Conservation (phyloP, 2,113 vertebrate genomes). For the Xenopus laevis region DNA sequence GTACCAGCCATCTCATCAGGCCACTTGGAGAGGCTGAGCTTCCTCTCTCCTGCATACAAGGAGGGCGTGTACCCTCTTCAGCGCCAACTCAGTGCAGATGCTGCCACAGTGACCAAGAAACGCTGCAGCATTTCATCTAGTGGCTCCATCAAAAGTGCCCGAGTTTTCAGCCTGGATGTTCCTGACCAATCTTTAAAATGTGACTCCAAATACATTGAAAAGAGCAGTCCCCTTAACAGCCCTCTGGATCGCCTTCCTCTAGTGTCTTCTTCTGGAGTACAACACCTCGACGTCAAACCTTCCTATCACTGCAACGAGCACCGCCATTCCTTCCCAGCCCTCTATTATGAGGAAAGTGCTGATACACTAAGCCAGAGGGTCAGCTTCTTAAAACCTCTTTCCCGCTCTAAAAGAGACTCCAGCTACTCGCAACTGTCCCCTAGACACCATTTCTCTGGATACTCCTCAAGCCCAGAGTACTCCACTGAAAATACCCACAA, state of each 20-base stretch:
- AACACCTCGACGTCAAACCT: conserved; percentile 92
- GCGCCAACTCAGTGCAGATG: conserved; percentile 89
- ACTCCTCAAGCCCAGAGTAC: conserved; percentile 97
- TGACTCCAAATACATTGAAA: conserved; percentile 89
- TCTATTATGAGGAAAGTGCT: conserved; percentile 89
- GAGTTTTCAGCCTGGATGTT: conserved; percentile 86
- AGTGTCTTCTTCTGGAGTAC: conserved; percentile 74
- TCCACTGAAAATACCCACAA: conserved; percentile 96
- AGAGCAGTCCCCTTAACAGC: conserved; percentile 80
- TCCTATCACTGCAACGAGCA: conserved; percentile 96
- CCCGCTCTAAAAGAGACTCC: conserved; percentile 89
- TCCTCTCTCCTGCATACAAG: conserved; percentile 91
- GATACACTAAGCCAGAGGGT: conserved; percentile 87
- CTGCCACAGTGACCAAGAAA: conserved; percentile 76
- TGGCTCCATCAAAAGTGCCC: conserved; percentile 79
- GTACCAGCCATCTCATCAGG: conserved; percentile 68
- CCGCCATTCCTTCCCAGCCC: conserved; percentile 94
- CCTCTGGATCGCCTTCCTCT: conserved; percentile 84
- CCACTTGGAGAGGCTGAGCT: conserved; percentile 80
- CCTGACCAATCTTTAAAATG: conserved; percentile 80
- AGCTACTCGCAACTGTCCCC: conserved; percentile 95
- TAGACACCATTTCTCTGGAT: conserved; percentile 95
- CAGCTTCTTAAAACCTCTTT: conserved; percentile 92
- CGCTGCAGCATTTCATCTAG: conserved; percentile 79
- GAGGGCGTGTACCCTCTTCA: conserved; percentile 85